Conservation (phyloP, 2,888 invertebrate genomes). For the Leucophenga montana region DNA sequence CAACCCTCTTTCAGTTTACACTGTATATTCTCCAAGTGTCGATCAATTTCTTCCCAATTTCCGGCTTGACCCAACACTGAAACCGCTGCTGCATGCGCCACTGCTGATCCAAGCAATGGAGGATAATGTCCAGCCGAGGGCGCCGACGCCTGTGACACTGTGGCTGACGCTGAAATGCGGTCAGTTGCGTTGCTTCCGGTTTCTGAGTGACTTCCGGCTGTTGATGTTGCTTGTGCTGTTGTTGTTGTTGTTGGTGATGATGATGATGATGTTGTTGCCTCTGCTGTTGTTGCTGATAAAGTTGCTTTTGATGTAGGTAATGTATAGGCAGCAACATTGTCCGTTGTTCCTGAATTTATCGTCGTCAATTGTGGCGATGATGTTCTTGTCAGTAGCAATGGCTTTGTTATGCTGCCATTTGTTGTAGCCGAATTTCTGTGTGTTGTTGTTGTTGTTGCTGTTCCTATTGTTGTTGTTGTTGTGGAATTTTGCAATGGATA, state of each 20-base stretch:
- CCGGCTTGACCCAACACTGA: conserved; percentile 46
- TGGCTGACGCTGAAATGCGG: conserved; percentile 32
- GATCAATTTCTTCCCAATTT: conserved; percentile 70
- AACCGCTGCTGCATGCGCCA: conserved; percentile 45
- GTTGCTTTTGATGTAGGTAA: conserved; percentile 47
- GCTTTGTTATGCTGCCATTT: conserved; percentile 41
- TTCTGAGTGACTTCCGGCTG: conserved; percentile 59
- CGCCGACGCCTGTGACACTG: conserved; percentile 31
- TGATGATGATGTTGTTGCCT: conserved; percentile 30
- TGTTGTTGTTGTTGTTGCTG: conserved; percentile 40
- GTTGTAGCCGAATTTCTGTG: conserved; percentile 33
- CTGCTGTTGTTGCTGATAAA: conserved; percentile 13
- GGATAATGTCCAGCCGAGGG: conserved; percentile 40
- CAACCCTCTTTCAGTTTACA: conserved; percentile 81
- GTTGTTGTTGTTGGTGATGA: too few relatives aligned
- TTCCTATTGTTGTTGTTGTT: conserved; percentile 39
- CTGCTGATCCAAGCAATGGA: conserved; percentile 51
- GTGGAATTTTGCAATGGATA: conserved; percentile 62
- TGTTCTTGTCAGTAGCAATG: conserved; percentile 62
- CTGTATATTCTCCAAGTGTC: conserved; percentile 76
- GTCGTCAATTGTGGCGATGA: conserved; percentile 60
- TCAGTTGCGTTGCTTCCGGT: conserved; percentile 48
- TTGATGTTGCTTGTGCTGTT: conserved; percentile 42
- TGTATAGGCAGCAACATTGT: conserved; percentile 32
- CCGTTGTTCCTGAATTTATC: conserved; percentile 27